Percentiles rank a stretch among this genome's conserved stretches.
phyloP scores from a whole-genome alignment of 2,113 vertebrate genomes.

The Perca flavescens region DNA sequence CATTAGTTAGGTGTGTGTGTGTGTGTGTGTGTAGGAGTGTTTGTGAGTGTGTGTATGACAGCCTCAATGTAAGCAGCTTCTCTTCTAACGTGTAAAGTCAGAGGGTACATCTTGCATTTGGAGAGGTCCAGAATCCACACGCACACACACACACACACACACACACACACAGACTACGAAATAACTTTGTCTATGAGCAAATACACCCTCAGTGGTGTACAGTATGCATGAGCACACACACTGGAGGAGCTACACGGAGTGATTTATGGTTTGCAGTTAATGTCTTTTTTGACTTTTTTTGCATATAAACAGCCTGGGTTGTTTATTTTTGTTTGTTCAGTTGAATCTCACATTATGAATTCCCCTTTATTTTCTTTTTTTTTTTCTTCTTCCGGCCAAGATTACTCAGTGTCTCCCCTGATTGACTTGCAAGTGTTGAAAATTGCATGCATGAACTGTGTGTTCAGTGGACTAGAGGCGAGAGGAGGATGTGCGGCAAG shows the following conservation, averaged over 20 bases:
- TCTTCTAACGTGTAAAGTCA: conserved; percentile 48
- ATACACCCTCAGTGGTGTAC: not conserved
- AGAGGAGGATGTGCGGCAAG: not conserved
- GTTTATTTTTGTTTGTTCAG: not conserved
- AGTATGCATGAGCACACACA: conserved; percentile 26
- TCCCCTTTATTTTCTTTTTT: not conserved
- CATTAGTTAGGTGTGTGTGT: not conserved
- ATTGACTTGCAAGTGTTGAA: conserved; percentile 4
- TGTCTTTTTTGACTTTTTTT: not conserved
- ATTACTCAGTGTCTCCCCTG: not conserved
- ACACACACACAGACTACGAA: not conserved
- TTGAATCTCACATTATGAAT: conserved; percentile 9
- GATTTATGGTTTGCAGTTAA: conserved; percentile 20
- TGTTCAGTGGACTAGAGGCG: not conserved
- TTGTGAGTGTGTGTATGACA: conserved; percentile 47
- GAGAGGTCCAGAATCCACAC: conserved; percentile 38
- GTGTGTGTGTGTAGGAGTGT: conserved; percentile 3
- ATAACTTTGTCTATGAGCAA: conserved; percentile 18
- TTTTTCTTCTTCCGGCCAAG: not conserved
- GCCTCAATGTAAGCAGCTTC: conserved; percentile 46
- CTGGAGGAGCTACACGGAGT: not conserved
- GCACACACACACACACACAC: not conserved
- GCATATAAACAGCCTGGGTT: conserved; percentile 3
- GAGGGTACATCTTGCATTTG: conserved; percentile 59
- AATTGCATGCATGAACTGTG: conserved; percentile 7